phyloP scores from a whole-genome alignment of 2,888 invertebrate species.

The Thyatira batis region DNA sequence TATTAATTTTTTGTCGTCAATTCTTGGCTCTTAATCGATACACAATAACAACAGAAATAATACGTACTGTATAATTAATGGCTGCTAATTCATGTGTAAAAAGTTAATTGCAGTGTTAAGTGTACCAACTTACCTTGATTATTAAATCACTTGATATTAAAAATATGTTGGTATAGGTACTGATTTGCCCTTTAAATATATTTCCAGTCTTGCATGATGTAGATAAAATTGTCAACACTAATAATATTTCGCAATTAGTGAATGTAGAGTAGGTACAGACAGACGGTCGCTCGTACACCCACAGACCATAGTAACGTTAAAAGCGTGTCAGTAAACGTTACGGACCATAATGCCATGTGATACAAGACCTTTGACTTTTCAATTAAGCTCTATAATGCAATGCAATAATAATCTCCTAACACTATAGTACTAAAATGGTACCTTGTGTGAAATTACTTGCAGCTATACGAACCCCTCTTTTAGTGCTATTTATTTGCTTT shows the following conservation, averaged over 20 bases:
- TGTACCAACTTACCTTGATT: too few relatives aligned
- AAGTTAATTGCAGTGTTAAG: too few relatives aligned
- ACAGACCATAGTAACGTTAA: too few relatives aligned
- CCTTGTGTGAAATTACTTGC: slow-evolving; percentile 32
- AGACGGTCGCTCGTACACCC: slow-evolving; percentile 18
- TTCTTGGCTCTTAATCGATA: too few relatives aligned
- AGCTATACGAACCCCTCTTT: slow-evolving; percentile 7
- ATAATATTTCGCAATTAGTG: slow-evolving; percentile 29
- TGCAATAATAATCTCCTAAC: slow-evolving; percentile 43
- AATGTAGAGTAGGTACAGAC: slow-evolving; percentile 21
- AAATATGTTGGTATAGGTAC: too few relatives aligned
- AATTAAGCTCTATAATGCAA: slow-evolving; percentile 57
- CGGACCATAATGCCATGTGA: slow-evolving; percentile 35
- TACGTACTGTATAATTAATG: too few relatives aligned
- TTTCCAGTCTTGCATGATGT: not conserved
- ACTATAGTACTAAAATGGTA: slow-evolving; percentile 36
- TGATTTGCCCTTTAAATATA: not conserved
- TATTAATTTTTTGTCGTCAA: too few relatives aligned
- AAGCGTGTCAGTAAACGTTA: slow-evolving; percentile 42
- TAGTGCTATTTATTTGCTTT: slow-evolving; percentile 17
- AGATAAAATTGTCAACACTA: slow-evolving; percentile 12
- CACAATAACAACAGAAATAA: too few relatives aligned
- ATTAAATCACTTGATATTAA: too few relatives aligned
- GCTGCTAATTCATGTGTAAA: too few relatives aligned
- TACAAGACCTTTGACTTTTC: slow-evolving; percentile 57